A percentile compares a stretch with the other conserved stretches of the same genome.
These are phyloP conservation scores for Ceuthmochares aereus DNA, from an alignment of 2,113 vertebrate species.

Conservation along the genomic window DNA sequence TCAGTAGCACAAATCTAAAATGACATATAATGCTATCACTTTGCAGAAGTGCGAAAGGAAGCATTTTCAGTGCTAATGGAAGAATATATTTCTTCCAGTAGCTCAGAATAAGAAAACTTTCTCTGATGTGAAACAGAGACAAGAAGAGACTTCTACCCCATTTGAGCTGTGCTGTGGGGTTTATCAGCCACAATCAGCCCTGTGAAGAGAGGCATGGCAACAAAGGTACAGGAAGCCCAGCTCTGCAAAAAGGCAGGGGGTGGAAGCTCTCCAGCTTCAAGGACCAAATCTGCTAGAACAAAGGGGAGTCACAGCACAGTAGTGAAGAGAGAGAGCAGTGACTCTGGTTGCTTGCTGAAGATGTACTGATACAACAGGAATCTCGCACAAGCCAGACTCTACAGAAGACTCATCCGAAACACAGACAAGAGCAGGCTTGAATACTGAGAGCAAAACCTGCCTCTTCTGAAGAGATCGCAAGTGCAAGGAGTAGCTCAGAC, in stretches of 20 bases:
- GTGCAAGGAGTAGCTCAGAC: neutral
- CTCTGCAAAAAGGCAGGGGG: slow-evolving; percentile 53
- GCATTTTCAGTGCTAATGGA: neutral
- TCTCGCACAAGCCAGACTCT: neutral
- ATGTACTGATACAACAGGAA: neutral
- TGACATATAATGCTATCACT: neutral
- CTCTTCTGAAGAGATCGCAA: neutral
- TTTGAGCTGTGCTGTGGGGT: neutral
- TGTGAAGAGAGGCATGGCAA: slow-evolving; percentile 42
- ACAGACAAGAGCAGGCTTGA: slow-evolving; percentile 1
- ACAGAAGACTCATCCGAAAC: neutral
- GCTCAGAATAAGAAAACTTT: neutral
- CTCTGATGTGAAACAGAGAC: neutral
- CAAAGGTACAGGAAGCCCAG: slow-evolving; percentile 68
- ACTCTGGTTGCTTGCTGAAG: neutral
- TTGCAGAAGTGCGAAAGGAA: neutral
- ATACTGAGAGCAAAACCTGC: neutral
- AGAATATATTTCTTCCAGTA: neutral
- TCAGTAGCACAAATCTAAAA: neutral
- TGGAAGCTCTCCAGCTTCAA: slow-evolving; percentile 33
- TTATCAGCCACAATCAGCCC: slow-evolving; percentile 67
- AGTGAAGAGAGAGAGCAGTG: neutral
- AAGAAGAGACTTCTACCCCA: neutral
- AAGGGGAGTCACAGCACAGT: neutral
- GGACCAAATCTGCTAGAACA: neutral